phyloP scores from a whole-genome alignment of 1,140 invertebrate species.

The Tigriopus japonicus region DNA sequence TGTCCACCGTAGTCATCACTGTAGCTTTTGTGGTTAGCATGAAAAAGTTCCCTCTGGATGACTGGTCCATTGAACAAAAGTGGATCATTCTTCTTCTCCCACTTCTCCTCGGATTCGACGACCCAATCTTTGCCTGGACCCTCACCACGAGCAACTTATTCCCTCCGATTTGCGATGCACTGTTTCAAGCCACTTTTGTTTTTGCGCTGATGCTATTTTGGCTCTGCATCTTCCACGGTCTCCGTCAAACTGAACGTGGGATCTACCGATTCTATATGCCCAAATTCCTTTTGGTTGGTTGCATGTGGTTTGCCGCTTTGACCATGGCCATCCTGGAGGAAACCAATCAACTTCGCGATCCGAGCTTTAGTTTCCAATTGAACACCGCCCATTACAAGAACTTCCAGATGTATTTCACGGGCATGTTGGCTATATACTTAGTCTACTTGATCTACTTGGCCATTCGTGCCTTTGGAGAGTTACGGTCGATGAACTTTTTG shows the following conservation, averaged over 20 bases:
- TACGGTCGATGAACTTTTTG: conserved; percentile 54
- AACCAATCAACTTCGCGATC: conserved; percentile 68
- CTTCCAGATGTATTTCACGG: conserved; percentile 20
- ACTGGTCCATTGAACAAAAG: conserved; percentile 96
- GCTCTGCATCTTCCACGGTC: conserved; percentile 82
- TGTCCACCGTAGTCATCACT: conserved; percentile 63
- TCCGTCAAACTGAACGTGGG: conserved; percentile 41
- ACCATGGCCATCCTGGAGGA: conserved; percentile 72
- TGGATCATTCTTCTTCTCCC: conserved; percentile 80
- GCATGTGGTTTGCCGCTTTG: conserved; percentile 67
- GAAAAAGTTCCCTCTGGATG: conserved; percentile 62
- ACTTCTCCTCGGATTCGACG: conserved; percentile 74
- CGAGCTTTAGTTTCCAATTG: conserved; percentile 74
- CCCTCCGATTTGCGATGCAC: conserved; percentile 67
- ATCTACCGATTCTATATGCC: conserved; percentile 55
- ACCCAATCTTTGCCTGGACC: conserved; percentile 78
- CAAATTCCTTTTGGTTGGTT: conserved; percentile 66
- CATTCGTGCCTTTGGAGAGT: conserved; percentile 73
- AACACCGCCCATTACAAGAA: conserved; percentile 63
- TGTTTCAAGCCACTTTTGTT: conserved; percentile 76
- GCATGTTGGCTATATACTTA: conserved; percentile 49
- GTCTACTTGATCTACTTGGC: conserved; percentile 64
- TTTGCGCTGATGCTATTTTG: conserved; percentile 74
- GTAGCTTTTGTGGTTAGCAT: conserved; percentile 49
- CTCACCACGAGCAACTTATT: conserved; percentile 75